phyloP scores from a whole-genome alignment of 2,888 invertebrate genomes.

The Hydropsyche betteni region DNA sequence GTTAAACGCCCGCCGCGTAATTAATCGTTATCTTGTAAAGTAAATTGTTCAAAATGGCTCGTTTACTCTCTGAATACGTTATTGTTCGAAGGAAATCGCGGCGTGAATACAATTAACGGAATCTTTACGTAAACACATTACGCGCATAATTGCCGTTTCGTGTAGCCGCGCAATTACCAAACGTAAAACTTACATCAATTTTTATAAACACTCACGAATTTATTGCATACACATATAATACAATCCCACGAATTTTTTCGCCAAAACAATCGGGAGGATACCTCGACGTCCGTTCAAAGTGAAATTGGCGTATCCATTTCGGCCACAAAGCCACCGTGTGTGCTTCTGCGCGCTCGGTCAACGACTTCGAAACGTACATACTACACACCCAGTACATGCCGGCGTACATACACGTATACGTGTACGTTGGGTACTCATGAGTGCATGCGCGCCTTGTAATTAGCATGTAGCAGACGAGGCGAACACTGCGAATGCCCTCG shows the following conservation, averaged over 20 bases:
- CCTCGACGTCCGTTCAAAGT: no score
- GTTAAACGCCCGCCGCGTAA: conserved; percentile 14
- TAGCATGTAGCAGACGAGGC: conserved; percentile 22
- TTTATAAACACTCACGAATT: no score
- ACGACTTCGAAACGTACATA: conserved; percentile 4
- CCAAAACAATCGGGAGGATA: no score
- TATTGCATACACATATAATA: no score
- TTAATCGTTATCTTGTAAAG: conserved; percentile 26
- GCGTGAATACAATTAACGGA: conserved; percentile 19
- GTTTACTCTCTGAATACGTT: conserved; percentile 17
- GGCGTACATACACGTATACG: not conserved
- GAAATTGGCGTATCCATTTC: no score
- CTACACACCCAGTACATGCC: no score
- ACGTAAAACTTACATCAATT: no score
- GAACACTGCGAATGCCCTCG: conserved; percentile 10
- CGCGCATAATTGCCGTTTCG: conserved; percentile 4
- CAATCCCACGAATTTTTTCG: no score
- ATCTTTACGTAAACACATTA: no score
- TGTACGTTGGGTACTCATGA: not conserved
- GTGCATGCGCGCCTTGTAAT: conserved; percentile 23
- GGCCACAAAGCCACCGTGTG: conserved; percentile 16
- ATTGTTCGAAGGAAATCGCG: conserved; percentile 24
- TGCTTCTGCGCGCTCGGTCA: conserved; percentile 10
- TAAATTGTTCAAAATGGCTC: conserved; percentile 21
- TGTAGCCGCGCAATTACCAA: not conserved